phyloP scores from a whole-genome alignment of 2,888 invertebrate species.

The Chrysolina americana region DNA sequence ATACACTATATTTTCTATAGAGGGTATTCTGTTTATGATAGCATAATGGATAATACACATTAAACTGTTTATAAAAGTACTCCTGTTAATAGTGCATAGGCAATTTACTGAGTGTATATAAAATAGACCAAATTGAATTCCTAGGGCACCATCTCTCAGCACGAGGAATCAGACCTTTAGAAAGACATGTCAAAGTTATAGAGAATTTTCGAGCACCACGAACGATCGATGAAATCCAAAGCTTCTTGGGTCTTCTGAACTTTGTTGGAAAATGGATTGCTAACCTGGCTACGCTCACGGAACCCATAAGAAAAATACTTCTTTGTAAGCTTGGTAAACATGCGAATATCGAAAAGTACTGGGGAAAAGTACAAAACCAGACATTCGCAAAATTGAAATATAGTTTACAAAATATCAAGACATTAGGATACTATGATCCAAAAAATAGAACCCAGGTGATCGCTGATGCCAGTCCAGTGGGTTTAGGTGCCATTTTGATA shows the following conservation, averaged over 20 bases:
- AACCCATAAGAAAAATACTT: not conserved
- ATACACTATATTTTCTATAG: too few relatives aligned
- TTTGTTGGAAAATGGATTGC: not conserved
- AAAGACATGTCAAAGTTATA: not conserved
- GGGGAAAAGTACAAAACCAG: not conserved
- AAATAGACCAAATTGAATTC: not conserved
- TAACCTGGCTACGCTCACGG: not conserved
- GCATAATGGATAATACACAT: too few relatives aligned
- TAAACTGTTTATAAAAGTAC: too few relatives aligned
- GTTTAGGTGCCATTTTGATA: too few relatives aligned
- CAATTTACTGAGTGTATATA: too few relatives aligned
- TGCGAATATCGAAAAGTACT: not conserved
- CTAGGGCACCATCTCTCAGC: not conserved
- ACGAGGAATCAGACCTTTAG: too few relatives aligned
- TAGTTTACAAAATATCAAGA: not conserved
- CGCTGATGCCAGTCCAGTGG: too few relatives aligned
- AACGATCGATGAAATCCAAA: not conserved
- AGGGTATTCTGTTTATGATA: too few relatives aligned
- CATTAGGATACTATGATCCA: too few relatives aligned
- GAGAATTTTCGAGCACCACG: not conserved
- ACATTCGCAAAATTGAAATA: not conserved
- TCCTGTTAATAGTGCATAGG: too few relatives aligned
- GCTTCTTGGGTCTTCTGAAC: slow-evolving; percentile 19
- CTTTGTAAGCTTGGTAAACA: not conserved
- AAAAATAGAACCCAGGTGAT: too few relatives aligned